Conservation (phyloP, 2,888 invertebrate genomes). For the Tromatobia lineatoria region DNA sequence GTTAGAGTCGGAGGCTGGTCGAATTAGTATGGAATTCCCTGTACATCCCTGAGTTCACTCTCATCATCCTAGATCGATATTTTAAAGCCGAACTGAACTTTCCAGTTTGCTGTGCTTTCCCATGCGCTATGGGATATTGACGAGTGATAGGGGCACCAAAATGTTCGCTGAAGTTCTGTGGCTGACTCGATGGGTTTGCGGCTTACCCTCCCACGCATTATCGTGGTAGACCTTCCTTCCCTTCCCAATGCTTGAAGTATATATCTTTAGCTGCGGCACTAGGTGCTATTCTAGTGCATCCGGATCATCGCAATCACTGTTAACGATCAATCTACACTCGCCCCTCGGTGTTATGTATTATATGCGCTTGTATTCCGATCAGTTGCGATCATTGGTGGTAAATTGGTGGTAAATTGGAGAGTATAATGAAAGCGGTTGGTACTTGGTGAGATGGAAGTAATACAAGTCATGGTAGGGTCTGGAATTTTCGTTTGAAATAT, state of each 20-base stretch:
- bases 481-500: not conserved
- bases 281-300: not conserved
- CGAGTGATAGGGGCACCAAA: slow-evolving; percentile 33
- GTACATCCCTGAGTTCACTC: not conserved
- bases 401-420: too few relatives aligned
- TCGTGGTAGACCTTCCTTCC: slow-evolving; percentile 29
- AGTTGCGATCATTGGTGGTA: not conserved
- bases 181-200: slow-evolving; percentile 31
- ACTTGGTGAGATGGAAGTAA: not conserved
- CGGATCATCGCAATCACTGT: slow-evolving; percentile 17
- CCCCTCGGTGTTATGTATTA: not conserved
- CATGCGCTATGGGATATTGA: slow-evolving; percentile 23
- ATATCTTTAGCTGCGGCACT: not conserved
- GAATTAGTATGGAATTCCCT: too few relatives aligned
- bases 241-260: too few relatives aligned
- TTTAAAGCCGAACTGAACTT: slow-evolving; percentile 61
- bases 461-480: not conserved
- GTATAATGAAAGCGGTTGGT: not conserved
- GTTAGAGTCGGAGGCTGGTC: too few relatives aligned
- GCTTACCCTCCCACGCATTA: slow-evolving; percentile 31
- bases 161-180: slow-evolving; percentile 43
- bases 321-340: slow-evolving; percentile 12
- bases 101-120: slow-evolving; percentile 32
- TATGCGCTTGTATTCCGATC: not conserved
- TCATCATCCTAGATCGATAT: slow-evolving; percentile 45